phyloP scores from a whole-genome alignment of 2,888 invertebrate species.

The Temnothorax unifasciatus region DNA sequence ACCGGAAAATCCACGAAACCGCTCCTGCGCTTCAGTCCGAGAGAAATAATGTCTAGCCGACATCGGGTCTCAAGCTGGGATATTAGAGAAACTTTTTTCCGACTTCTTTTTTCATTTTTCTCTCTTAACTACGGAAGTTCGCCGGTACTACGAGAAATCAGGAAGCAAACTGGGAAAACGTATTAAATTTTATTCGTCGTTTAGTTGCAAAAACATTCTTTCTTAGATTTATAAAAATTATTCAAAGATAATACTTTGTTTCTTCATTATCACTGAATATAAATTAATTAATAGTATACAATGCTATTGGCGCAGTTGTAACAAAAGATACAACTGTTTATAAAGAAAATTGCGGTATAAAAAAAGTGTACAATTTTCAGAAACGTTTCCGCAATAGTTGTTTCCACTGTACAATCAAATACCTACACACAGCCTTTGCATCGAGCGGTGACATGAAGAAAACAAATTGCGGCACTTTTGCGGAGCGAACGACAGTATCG shows the following conservation, averaged over 20 bases:
- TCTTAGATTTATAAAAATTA: background rate
- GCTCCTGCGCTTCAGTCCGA: background rate
- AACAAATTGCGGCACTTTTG: slow-evolving; percentile 45
- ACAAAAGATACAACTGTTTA: background rate
- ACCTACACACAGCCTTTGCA: slow-evolving; percentile 33
- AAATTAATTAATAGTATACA: slow-evolving; percentile 15
- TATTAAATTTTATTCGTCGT: slow-evolving; percentile 20
- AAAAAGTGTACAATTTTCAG: slow-evolving; percentile 39
- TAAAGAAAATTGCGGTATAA: background rate
- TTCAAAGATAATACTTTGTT: background rate
- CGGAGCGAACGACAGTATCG: slow-evolving; percentile 36
- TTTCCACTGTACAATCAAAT: slow-evolving; percentile 46
- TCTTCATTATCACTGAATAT: background rate
- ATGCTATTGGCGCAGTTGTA: too few relatives aligned
- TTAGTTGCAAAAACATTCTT: slow-evolving; percentile 7
- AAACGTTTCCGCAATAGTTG: slow-evolving; percentile 34
- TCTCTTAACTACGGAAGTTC: slow-evolving; percentile 19
- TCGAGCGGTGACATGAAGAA: slow-evolving; percentile 46
- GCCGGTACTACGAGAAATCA: slow-evolving; percentile 4
- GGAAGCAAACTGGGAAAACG: background rate
- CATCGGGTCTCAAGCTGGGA: background rate
- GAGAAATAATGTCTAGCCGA: slow-evolving; percentile 9
- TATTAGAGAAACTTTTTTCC: slow-evolving; percentile 3
- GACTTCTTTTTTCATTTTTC: slow-evolving; percentile 8
- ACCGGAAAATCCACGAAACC: background rate